Base-by-base conservation (phyloP, 2,888 invertebrate species). In the Amphipyra tragopoginis region DNA sequence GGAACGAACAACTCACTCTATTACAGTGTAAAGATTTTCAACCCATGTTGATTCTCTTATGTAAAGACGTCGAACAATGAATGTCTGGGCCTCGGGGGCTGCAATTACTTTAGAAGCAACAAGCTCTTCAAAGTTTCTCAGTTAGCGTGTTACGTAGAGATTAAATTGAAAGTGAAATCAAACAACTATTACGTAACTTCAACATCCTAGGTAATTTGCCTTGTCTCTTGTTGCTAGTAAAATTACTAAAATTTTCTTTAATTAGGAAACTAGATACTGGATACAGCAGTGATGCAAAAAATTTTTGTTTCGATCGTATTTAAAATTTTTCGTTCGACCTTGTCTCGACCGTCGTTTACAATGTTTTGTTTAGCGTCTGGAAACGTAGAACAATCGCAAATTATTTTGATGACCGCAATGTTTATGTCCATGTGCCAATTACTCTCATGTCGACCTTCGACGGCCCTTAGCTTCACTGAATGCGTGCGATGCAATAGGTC, bases 341-440 rank as follows among this genome's bases (percentile, higher is more conserved):
- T 84, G 86, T 76, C 80, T 76, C 82, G 74, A 71, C 81, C 79
- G 71, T 78, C 62, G 75, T 77, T 78, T 83, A 80, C 86, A 86
- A 83, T 87, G 88, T 90, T 88, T 88, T 86, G 84, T 82, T 86
- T 80, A 83, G 84, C 82, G 77, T 81, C 84, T 84, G 75, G 76
- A 82, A 87, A 84, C 85, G 83, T 84, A 80, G 78, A 89, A 88
- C 85, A 89, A 88, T 87, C 82, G 85, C 85, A 81, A 86, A 89
- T 89, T 86, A 88, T 87, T 88, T 88, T 83, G 81, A 83, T 82
- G 83, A 84, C 83, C 77, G 81, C 81, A 80, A 63, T 87, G 88
- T 89, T 89, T 87, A 85, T 82, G 85, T 82, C 82, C 84, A 79
- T 85, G 86, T 85, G 83, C 86, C 86, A 85, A 86, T 87, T 88